Percentiles rank a stretch among this genome's conserved stretches.
Evolutionary conservation across 2,888 invertebrate species (phyloP).

Genomic region (Dyspetes luteomarginatus): DNA sequence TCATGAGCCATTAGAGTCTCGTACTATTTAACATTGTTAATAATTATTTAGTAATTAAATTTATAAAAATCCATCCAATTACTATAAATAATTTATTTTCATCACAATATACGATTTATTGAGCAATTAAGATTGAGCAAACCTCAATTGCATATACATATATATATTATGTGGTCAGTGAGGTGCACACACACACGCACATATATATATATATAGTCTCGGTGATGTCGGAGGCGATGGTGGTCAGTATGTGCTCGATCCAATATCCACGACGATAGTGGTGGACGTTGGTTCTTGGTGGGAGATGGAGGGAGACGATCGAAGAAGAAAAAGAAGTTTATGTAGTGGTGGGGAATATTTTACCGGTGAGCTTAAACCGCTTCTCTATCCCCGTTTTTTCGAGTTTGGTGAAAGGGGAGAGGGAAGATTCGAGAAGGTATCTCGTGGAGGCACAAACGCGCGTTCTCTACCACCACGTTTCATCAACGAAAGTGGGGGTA

Average conservation of each 20-base stretch:
- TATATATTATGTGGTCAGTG: background rate
- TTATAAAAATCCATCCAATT: background rate
- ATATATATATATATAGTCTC: too few relatives aligned
- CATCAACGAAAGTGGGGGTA: slow-evolving; percentile 78
- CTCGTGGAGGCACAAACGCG: slow-evolving; percentile 64
- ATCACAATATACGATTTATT: background rate
- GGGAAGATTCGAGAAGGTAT: slow-evolving; percentile 50
- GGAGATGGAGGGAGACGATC: slow-evolving; percentile 57
- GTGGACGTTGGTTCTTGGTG: too few relatives aligned
- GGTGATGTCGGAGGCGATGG: slow-evolving; percentile 34
- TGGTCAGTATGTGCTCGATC: slow-evolving; percentile 12
- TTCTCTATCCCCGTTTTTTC: slow-evolving; percentile 43
- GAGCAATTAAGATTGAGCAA: background rate
- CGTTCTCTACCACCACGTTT: background rate
- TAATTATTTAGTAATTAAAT: too few relatives aligned
- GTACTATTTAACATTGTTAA: too few relatives aligned
- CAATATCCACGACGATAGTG: slow-evolving; percentile 36
- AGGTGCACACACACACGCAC: too few relatives aligned
- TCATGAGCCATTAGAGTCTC: too few relatives aligned
- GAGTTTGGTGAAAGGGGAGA: slow-evolving; percentile 57
- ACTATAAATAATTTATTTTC: background rate
- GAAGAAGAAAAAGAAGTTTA: slow-evolving; percentile 7
- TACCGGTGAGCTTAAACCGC: slow-evolving; percentile 13
- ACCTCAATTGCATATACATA: background rate
- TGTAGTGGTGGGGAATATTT: slow-evolving; percentile 32